Evolutionary conservation across 2,113 vertebrate species (phyloP).

Genomic region (Lynx canadensis): DNA sequence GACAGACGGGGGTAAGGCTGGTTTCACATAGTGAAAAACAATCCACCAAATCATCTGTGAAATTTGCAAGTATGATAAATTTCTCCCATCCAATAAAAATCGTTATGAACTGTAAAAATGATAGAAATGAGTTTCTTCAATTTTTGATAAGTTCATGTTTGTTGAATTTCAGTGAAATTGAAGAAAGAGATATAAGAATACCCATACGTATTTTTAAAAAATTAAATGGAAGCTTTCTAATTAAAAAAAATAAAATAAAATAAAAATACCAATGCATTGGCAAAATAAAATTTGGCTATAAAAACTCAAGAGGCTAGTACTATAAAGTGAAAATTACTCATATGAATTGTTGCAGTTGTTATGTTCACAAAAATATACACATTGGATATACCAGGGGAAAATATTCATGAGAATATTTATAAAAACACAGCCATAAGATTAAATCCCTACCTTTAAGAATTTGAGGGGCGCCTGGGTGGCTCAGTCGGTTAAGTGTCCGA

Average conservation of each 20-base stretch:
- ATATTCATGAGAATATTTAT: background rate
- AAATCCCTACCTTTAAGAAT: constrained; percentile 10
- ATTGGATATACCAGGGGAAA: background rate
- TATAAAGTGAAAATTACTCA: background rate
- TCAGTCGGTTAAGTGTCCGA: too few relatives aligned
- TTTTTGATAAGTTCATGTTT: background rate
- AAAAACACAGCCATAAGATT: background rate
- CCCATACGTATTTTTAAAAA: background rate
- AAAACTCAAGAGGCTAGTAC: background rate
- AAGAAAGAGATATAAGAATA: background rate
- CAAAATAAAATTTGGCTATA: background rate
- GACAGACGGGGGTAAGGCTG: background rate
- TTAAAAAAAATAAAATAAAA: background rate
- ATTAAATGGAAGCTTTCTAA: background rate
- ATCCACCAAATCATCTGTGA: background rate
- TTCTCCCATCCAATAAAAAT: background rate
- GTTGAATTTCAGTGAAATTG: background rate
- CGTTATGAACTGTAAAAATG: background rate
- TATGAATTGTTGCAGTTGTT: background rate
- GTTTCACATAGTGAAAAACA: background rate
- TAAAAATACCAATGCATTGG: background rate
- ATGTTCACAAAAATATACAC: background rate
- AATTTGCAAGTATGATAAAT: background rate
- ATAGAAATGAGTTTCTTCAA: background rate
- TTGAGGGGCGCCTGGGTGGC: background rate